A percentile compares a stretch with the other conserved stretches of the same genome.
Conservation (phyloP, 2,888 invertebrate genomes). For the Lasius platythorax region DNA sequence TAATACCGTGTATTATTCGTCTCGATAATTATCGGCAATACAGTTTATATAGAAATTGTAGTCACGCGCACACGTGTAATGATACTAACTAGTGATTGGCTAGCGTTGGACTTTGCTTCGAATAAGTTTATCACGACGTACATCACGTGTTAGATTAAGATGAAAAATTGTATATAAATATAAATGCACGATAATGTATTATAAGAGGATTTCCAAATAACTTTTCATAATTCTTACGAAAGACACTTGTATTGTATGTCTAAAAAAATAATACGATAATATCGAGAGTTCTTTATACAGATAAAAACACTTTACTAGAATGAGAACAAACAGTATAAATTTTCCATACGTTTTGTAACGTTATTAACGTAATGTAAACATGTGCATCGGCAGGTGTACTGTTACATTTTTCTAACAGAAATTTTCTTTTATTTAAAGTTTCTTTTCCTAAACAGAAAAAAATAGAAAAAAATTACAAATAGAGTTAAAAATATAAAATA, state of each 20-base stretch:
- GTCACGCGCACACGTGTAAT: background rate
- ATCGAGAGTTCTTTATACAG: conserved; percentile 56
- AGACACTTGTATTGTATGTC: conserved; percentile 53
- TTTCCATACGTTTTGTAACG: conserved; percentile 55
- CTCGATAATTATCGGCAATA: conserved; percentile 22
- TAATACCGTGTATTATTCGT: background rate
- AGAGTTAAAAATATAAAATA: background rate
- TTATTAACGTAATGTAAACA: background rate
- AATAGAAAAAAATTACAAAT: background rate
- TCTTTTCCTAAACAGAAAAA: background rate
- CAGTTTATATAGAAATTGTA: background rate
- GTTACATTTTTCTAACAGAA: background rate
- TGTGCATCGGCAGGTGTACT: background rate
- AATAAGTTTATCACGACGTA: conserved; percentile 27
- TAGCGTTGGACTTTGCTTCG: background rate
- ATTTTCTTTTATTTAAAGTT: no score
- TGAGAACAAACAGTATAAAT: conserved; percentile 64
- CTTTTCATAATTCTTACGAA: conserved; percentile 17
- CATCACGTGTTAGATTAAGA: background rate
- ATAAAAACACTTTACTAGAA: conserved; percentile 64
- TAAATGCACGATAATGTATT: conserved; percentile 10
- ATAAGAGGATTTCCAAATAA: background rate
- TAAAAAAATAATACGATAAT: conserved; percentile 63
- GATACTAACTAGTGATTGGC: background rate
- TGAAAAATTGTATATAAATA: background rate